Conservation (phyloP, 2,113 vertebrate genomes). For the Oplegnathus fasciatus region DNA sequence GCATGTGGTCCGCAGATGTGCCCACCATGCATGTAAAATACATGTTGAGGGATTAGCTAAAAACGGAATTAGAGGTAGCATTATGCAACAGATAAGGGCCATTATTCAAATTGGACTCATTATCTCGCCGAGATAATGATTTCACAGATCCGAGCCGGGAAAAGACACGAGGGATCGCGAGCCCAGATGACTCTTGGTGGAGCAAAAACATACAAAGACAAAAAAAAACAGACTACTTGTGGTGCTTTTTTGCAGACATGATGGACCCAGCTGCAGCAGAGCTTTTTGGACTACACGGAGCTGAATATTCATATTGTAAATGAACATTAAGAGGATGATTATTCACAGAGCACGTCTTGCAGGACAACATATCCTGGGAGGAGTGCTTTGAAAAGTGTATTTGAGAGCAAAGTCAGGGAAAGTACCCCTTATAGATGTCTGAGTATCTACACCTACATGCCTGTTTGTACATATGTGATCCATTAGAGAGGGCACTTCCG, state of each 20-base stretch:
- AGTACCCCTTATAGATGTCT: background rate
- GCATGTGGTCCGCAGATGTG: constrained; percentile 47
- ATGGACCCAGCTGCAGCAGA: constrained; percentile 17
- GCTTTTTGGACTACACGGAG: background rate
- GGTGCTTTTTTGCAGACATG: constrained; percentile 16
- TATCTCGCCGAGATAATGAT: constrained; percentile 52
- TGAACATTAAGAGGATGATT: constrained; percentile 1
- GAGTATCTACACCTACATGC: background rate
- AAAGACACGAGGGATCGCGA: constrained; percentile 26
- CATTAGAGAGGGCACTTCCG: background rate
- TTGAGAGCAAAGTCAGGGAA: background rate
- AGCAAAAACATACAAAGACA: constrained; percentile 33
- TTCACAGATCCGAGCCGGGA: constrained; percentile 39
- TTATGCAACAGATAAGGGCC: constrained; percentile 64
- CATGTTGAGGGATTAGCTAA: constrained; percentile 58
- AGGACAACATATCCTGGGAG: background rate
- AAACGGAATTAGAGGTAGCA: constrained; percentile 48
- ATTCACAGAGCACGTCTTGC: background rate
- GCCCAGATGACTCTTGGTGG: constrained; percentile 33
- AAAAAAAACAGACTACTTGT: background rate
- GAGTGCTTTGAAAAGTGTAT: background rate
- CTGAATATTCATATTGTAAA: constrained; percentile 27
- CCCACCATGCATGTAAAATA: constrained; percentile 59
- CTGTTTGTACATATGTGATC: background rate
- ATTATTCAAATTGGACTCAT: constrained; percentile 73